These are phyloP conservation scores for Drosophila rellima DNA, from an alignment of 2,888 invertebrate genomes.

Conservation along the genomic window DNA sequence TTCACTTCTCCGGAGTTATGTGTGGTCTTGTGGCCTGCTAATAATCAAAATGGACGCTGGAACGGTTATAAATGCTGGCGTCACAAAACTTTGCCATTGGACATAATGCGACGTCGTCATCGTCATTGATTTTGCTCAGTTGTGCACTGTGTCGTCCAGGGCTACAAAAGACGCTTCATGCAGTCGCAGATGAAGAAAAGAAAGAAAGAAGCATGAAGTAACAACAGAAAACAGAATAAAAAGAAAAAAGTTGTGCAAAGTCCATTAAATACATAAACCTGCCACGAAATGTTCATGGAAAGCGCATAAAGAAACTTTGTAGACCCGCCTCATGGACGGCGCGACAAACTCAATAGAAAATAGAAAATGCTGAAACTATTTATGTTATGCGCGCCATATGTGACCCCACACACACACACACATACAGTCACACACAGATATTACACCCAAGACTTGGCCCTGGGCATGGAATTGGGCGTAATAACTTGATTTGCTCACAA, in stretches of 20 bases:
- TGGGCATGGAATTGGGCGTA: constrained; percentile 47
- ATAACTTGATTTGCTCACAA: constrained; percentile 79
- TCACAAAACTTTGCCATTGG: constrained; percentile 75
- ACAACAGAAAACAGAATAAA: constrained; percentile 5
- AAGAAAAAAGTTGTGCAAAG: constrained; percentile 76
- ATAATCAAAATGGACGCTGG: constrained; percentile 77
- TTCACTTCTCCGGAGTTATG: neutral
- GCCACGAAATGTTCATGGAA: constrained; percentile 82
- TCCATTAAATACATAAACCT: constrained; percentile 84
- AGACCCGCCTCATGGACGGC: constrained; percentile 40
- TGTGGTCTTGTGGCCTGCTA: constrained; percentile 55
- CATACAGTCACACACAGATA: constrained; percentile 10
- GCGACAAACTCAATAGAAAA: constrained; percentile 69
- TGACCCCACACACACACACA: constrained; percentile 55
- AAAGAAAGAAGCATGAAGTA: constrained; percentile 14
- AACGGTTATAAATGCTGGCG: constrained; percentile 74
- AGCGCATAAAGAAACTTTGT: constrained; percentile 81
- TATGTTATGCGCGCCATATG: constrained; percentile 80
- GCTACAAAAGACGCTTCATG: constrained; percentile 37
- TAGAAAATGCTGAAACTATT: constrained; percentile 74
- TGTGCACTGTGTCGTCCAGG: constrained; percentile 10
- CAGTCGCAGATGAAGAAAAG: constrained; percentile 43
- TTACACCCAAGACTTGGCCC: neutral
- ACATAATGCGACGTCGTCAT: constrained; percentile 69
- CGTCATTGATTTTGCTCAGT: constrained; percentile 28